Conservation (phyloP, 2,888 invertebrate species). For the Oegoconia quadripuncta region DNA sequence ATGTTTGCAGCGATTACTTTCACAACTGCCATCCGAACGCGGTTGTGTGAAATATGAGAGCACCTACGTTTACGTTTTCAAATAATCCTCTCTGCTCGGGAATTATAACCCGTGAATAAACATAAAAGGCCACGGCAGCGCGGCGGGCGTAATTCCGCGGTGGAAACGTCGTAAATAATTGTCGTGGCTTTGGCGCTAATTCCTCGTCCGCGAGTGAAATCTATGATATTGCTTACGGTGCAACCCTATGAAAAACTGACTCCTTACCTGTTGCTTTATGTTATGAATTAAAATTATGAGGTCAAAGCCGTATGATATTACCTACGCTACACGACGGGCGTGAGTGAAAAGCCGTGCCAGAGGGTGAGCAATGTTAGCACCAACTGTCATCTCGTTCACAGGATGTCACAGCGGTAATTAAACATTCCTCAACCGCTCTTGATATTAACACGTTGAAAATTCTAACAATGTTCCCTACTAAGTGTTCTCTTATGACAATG, state of each 20-base stretch:
- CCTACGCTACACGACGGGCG: conserved; percentile 15
- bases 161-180: conserved; percentile 65
- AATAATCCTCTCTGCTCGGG: conserved; percentile 57
- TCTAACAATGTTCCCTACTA: conserved; percentile 61
- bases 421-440: conserved; percentile 60
- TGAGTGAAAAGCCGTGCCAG: conserved; percentile 21
- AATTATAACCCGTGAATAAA: conserved; percentile 70
- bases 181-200: conserved; percentile 60
- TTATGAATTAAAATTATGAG: conserved; percentile 11
- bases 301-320: background rate
- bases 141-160: conserved; percentile 52
- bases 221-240: conserved; percentile 46
- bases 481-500: conserved; percentile 49
- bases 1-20: conserved; percentile 65
- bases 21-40: conserved; percentile 52
- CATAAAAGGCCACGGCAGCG: conserved; percentile 54
- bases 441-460: conserved; percentile 68
- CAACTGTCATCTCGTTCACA: conserved; percentile 34
- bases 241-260: conserved; percentile 40
- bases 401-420: conserved; percentile 65
- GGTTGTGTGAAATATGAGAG: conserved; percentile 59
- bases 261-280: conserved; percentile 37
- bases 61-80: conserved; percentile 63
- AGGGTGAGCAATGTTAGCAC: conserved; percentile 28
- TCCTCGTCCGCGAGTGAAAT: conserved; percentile 53